Evolutionary conservation across 2,113 vertebrate genomes (phyloP).

Genomic region (Nannospalax galili): DNA sequence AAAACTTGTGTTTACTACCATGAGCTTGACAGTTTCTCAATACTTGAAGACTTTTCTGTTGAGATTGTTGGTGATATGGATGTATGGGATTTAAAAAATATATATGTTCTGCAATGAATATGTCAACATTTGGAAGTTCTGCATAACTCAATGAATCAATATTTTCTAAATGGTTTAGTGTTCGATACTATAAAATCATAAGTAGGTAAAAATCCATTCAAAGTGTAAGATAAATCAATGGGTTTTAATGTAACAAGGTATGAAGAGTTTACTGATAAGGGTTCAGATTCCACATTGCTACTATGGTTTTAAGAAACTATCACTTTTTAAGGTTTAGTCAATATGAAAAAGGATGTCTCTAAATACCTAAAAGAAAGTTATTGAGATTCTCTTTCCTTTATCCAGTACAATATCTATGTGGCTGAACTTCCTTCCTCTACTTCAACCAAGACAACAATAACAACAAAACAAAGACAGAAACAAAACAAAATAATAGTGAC

Average conservation of each 20-base stretch:
- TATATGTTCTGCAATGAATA: constrained; percentile 25
- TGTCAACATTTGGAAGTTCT: constrained; percentile 40
- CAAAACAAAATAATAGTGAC: background rate
- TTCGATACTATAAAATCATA: background rate
- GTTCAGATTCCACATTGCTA: background rate
- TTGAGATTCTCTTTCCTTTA: background rate
- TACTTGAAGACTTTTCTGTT: constrained; percentile 25
- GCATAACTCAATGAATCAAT: constrained; percentile 18
- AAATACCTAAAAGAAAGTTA: background rate
- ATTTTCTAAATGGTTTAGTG: constrained; percentile 36
- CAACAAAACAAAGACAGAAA: background rate
- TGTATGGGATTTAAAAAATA: background rate
- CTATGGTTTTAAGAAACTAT: background rate
- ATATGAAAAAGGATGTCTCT: background rate
- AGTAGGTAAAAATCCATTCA: constrained; percentile 16
- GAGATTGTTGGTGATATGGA: background rate
- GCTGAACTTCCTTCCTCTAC: background rate
- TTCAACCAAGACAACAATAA: background rate
- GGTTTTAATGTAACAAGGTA: background rate
- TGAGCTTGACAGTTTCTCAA: constrained; percentile 55
- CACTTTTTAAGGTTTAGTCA: background rate
- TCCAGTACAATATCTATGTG: background rate
- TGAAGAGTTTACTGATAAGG: background rate
- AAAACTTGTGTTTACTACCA: constrained; percentile 32
- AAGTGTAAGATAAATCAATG: constrained; percentile 3